Conservation (phyloP, 2,888 invertebrate species). For the Dryobotodes eremita region DNA sequence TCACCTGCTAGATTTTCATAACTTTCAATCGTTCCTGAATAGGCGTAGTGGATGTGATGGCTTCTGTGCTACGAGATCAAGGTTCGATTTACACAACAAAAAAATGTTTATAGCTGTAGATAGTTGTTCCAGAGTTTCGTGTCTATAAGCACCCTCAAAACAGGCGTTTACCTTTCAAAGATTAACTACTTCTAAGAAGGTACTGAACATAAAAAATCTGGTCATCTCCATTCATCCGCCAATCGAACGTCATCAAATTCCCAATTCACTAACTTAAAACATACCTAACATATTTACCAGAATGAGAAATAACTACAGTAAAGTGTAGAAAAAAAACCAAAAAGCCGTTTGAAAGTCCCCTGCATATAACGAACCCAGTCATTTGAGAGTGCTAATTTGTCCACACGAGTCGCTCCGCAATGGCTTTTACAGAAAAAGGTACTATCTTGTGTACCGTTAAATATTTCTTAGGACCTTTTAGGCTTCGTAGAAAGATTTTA, state of each 20-base stretch:
- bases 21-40: not conserved
- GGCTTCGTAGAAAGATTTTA: not conserved
- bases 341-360: not conserved
- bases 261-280: not conserved
- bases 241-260: not conserved
- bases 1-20: not conserved
- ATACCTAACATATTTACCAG: not conserved
- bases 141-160: not conserved
- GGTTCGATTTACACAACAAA: not conserved
- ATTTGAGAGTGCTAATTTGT: conserved; percentile 9
- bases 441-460: not conserved
- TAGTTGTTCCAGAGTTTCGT: not conserved
- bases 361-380: conserved; percentile 2
- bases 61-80: not conserved
- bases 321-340: not conserved
- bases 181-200: no score
- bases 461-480: conserved; percentile 1
- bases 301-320: not conserved
- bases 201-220: not conserved
- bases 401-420: not conserved
- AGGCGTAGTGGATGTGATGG: not conserved
- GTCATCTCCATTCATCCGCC: not conserved
- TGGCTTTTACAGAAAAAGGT: not conserved
- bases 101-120: not conserved
- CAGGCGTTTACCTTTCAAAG: not conserved